Evolutionary conservation across 1,140 invertebrate species (phyloP).

Genomic region (Marisa cornuarietis): DNA sequence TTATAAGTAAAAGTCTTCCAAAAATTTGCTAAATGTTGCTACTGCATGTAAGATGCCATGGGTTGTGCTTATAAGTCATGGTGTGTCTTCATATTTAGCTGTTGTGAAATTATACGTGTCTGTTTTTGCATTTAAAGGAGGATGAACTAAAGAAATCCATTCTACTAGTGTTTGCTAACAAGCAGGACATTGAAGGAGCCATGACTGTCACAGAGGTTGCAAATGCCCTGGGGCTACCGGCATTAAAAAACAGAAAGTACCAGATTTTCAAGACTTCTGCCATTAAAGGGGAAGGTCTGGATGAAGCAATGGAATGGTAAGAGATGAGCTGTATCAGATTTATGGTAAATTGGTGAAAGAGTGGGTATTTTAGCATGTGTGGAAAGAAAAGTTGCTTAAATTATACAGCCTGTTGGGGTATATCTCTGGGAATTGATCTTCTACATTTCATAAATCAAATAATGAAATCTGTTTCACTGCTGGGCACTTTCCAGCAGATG

Average conservation of each 20-base stretch:
- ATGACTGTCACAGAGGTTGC: conserved; percentile 96
- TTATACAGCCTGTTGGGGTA: background rate
- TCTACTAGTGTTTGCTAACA: conserved; percentile 97
- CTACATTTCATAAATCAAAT: no score
- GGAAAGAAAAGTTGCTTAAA: background rate
- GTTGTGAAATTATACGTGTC: background rate
- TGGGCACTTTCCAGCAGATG: no score
- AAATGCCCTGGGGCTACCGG: conserved; percentile 92
- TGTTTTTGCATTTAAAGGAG: conserved; percentile 74
- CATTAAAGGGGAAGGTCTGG: conserved; percentile 96
- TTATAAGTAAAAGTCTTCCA: no score
- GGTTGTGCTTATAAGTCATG: no score
- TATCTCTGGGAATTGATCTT: background rate
- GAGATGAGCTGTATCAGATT: background rate
- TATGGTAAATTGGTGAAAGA: no score
- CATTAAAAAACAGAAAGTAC: conserved; percentile 95
- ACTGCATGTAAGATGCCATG: no score
- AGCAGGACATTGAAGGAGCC: conserved; percentile 98
- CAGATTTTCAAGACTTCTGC: conserved; percentile 99
- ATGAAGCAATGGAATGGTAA: conserved; percentile 98
- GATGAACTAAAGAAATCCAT: conserved; percentile 96
- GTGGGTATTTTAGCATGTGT: background rate
- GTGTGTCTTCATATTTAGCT: no score
- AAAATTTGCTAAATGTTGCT: no score
- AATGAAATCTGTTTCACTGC: no score